Conservation (phyloP, 1,140 invertebrate genomes). For the Sogatella furcifera region DNA sequence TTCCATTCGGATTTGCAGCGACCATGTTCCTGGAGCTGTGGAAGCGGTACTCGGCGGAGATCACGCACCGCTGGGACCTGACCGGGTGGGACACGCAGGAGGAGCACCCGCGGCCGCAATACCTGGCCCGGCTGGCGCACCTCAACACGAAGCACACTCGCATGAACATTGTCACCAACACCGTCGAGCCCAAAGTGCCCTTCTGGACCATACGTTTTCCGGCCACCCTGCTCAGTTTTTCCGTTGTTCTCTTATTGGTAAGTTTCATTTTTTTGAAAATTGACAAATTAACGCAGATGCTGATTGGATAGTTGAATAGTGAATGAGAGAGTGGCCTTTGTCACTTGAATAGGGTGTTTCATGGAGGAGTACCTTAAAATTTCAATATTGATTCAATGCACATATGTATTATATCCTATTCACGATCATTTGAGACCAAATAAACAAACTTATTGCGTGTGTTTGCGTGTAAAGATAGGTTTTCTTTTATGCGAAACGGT, state of each 20-base stretch:
- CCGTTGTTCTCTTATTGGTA: constrained; percentile 68
- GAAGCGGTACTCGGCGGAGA: constrained; percentile 86
- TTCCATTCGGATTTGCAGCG: constrained; percentile 35
- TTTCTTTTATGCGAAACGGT: too few species aligned
- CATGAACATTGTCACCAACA: constrained; percentile 63
- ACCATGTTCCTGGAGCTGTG: constrained; percentile 86
- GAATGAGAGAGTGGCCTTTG: too few species aligned
- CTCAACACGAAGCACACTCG: constrained; percentile 38
- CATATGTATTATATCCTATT: too few species aligned
- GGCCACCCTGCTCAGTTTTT: constrained; percentile 72
- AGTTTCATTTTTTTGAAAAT: constrained; percentile 17
- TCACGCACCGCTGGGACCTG: constrained; percentile 84
- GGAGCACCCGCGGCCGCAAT: constrained; percentile 79
- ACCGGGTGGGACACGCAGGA: constrained; percentile 76
- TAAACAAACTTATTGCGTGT: too few species aligned
- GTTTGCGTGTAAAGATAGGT: too few species aligned
- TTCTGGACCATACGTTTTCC: constrained; percentile 82
- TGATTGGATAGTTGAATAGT: too few species aligned
- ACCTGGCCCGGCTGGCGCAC: constrained; percentile 59
- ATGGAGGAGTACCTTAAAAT: too few species aligned
- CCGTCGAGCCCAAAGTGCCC: constrained; percentile 68
- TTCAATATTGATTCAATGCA: too few species aligned
- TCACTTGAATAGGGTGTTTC: too few species aligned
- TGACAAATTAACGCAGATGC: too few species aligned
- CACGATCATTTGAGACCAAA: too few species aligned